phyloP scores from a whole-genome alignment of 2,797 vertebrate species.

The Brachymystax lenok region DNA sequence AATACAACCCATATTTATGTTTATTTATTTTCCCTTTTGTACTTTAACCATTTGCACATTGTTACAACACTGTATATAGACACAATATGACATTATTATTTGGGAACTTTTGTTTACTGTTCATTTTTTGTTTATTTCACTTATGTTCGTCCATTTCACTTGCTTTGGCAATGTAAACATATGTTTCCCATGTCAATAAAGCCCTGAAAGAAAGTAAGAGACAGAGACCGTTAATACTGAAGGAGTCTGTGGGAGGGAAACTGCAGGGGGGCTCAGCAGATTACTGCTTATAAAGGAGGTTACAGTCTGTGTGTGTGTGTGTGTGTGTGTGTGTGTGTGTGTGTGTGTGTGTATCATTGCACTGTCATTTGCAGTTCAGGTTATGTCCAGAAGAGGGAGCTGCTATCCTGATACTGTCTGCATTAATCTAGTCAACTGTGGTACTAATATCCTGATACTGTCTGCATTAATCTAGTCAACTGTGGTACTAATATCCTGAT shows the following conservation, averaged over 20 bases:
- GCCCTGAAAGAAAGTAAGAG: too few species aligned
- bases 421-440: neutral
- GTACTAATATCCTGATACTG: neutral
- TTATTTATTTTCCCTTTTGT: too few species aligned
- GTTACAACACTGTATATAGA: too few species aligned
- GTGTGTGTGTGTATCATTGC: neutral
- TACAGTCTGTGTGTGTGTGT: conserved; percentile 24
- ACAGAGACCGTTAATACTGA: neutral
- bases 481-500: neutral
- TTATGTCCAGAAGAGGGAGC: conserved; percentile 15
- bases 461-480: neutral
- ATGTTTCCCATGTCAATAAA: too few species aligned
- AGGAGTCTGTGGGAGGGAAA: neutral
- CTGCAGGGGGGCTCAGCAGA: conserved; percentile 36
- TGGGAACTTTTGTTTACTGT: too few species aligned
- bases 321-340: neutral
- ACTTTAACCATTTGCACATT: too few species aligned
- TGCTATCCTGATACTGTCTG: neutral
- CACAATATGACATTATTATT: too few species aligned
- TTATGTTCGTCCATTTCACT: too few species aligned
- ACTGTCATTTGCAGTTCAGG: neutral
- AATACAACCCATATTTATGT: too few species aligned
- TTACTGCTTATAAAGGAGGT: conserved; percentile 20
- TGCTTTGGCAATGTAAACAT: too few species aligned
- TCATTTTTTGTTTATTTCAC: too few species aligned